A percentile compares a stretch with the other conserved stretches of the same genome.
These are phyloP conservation scores for Chaetodon auriga DNA, from an alignment of 2,113 vertebrate genomes.

Conservation along the genomic window DNA sequence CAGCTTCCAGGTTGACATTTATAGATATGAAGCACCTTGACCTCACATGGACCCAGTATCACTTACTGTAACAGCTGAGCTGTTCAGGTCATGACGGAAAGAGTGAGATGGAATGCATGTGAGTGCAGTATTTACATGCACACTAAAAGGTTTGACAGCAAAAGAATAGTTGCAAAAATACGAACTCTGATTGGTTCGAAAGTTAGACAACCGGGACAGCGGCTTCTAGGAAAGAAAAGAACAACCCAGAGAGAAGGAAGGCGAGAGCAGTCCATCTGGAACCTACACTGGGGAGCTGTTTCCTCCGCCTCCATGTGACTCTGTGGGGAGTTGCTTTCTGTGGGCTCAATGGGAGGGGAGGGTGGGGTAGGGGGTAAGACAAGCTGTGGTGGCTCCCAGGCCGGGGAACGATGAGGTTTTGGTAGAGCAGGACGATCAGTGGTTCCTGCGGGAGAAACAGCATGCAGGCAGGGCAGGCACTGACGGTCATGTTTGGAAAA, in stretches of 20 bases:
- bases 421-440: slow-evolving; percentile 51
- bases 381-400: slow-evolving; percentile 30
- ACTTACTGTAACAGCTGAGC: slow-evolving; percentile 49
- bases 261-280: slow-evolving; percentile 43
- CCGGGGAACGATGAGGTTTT: slow-evolving; percentile 58
- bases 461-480: slow-evolving; percentile 37
- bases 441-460: slow-evolving; percentile 49
- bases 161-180: slow-evolving; percentile 10
- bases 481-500: slow-evolving; percentile 30
- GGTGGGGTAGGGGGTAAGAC: slow-evolving; percentile 21
- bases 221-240: slow-evolving; percentile 47
- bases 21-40: slow-evolving; percentile 68
- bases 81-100: slow-evolving; percentile 12
- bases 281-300: slow-evolving; percentile 70
- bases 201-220: slow-evolving; percentile 5
- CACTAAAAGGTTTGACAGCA: slow-evolving; percentile 9
- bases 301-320: slow-evolving; percentile 43
- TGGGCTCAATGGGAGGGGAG: slow-evolving; percentile 46
- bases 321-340: slow-evolving; percentile 41
- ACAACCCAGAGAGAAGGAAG: slow-evolving; percentile 8
- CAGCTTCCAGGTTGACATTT: slow-evolving; percentile 55
- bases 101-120: slow-evolving; percentile 35
- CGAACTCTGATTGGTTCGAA: slow-evolving; percentile 7
- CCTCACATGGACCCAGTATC: slow-evolving; percentile 42
- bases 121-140: slow-evolving; percentile 14